Evolutionary conservation across 2,888 invertebrate genomes (phyloP), one percentile per base, ranked within the genome.

Genomic region (Ditula angustiorana): DNA sequence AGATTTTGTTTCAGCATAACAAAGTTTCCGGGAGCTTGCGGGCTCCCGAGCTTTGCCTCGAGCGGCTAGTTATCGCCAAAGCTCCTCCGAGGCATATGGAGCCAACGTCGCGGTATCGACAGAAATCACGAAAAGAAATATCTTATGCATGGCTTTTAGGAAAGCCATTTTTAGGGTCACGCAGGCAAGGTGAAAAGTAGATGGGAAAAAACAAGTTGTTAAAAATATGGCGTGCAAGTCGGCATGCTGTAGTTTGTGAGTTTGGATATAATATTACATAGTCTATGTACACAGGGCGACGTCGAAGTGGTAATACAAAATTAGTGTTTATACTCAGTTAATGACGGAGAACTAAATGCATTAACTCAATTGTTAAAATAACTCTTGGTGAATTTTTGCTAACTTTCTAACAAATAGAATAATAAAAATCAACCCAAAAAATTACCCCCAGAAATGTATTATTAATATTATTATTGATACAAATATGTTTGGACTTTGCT

Each of bases 1-100:
- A 52, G 56, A 57, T 57, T 63, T 63, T 57, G 44, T 57, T 50
- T 63, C 57, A 63, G 50, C 63, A 63, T 63, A 63, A 63, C 57
- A 57, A 57, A 63, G 57, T 63, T 57, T 26, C n/a, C n/a, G n/a
- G 21, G 46, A 16, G 56, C 26, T 11, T 21, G 19, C 44, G 19
- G 11, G 5, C n/a, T 7, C 1, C 24, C 33, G 52, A 19, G 21
- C 21, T 19, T 5, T 28, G 63, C 63, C 57, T 10, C 50, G 44
- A 41, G 63, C 63, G 57, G 57, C 57, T 63, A 63, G 63, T 63
- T 63, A 58, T 44, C 57, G 44, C 49, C 61, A 44, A 61, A 30
- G 50, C 50, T 50, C 63, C 63, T 50, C 5, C 33, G 63, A 63
- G 63, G 44, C 57, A 63, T 50, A 62, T 57, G 62, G 62, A 56